These are phyloP conservation scores for Pseudomyrmex sp. DNA, from an alignment of 1,140 invertebrate species.

Conservation along the genomic window DNA sequence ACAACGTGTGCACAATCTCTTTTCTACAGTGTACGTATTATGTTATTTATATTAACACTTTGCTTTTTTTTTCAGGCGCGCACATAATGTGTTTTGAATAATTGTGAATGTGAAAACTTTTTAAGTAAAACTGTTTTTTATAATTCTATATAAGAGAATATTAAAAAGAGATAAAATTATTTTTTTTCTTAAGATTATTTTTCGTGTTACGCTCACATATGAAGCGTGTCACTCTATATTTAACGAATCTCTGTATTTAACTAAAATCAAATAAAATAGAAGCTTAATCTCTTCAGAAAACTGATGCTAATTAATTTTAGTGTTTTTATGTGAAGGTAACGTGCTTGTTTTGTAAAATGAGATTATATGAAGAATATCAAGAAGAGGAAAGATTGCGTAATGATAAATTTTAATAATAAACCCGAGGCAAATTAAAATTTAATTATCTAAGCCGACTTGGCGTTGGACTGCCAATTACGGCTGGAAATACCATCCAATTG, in stretches of 20 bases:
- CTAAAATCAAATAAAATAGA: not conserved
- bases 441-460: not conserved
- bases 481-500: slow-evolving; percentile 41
- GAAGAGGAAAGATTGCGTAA: slow-evolving; percentile 4
- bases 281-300: slow-evolving; percentile 10
- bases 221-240: not conserved
- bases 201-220: not conserved
- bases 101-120: not conserved
- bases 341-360: not conserved
- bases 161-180: not conserved
- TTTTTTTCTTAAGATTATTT: not conserved
- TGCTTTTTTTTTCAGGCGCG: not conserved
- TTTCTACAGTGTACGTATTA: no score
- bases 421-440: not conserved
- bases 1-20: no score
- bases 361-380: not conserved
- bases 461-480: slow-evolving; percentile 13
- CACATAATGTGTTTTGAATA: not conserved
- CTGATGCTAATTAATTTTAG: not conserved
- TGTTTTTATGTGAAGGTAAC: not conserved
- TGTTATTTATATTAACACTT: not conserved
- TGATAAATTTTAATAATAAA: slow-evolving; percentile 14
- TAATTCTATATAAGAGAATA: slow-evolving; percentile 1
- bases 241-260: not conserved
- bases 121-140: slow-evolving; percentile 3